Evolutionary conservation across 2,113 vertebrate species (phyloP).

Genomic region (Bostrychus sinensis): DNA sequence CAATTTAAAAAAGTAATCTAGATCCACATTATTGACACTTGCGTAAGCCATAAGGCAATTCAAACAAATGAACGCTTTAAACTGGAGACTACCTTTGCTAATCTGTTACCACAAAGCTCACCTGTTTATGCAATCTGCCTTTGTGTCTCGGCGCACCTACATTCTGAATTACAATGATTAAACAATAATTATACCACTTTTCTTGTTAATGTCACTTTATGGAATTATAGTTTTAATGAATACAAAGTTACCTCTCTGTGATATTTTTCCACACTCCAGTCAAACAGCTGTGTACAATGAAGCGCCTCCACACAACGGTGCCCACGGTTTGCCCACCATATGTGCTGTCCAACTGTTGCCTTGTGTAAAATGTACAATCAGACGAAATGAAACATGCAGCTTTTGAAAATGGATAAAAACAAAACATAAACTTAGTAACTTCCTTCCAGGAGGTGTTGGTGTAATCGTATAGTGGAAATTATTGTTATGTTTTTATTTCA

Average conservation of each 20-base stretch:
- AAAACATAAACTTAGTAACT: slow-evolving; percentile 7
- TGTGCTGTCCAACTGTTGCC: slow-evolving; percentile 70
- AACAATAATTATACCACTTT: slow-evolving; percentile 26
- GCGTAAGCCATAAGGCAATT: not conserved
- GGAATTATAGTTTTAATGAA: slow-evolving; percentile 32
- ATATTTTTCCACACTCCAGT: slow-evolving; percentile 26
- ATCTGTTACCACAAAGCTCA: not conserved
- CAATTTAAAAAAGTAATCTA: slow-evolving; percentile 2
- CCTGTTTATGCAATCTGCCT: no score
- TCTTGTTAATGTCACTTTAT: slow-evolving; percentile 22
- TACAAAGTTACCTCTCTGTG: slow-evolving; percentile 43
- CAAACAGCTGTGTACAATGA: slow-evolving; percentile 71
- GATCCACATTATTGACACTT: slow-evolving; percentile 13
- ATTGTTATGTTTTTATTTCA: not conserved
- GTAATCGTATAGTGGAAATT: not conserved
- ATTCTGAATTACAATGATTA: not conserved
- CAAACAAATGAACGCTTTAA: not conserved
- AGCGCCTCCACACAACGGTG: slow-evolving; percentile 56
- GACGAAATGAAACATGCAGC: slow-evolving; percentile 45
- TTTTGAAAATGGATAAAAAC: slow-evolving; percentile 12
- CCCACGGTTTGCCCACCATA: slow-evolving; percentile 64
- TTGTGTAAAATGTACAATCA: slow-evolving; percentile 41
- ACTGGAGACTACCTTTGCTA: no score
- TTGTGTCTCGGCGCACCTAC: not conserved
- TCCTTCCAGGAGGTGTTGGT: not conserved